Evolutionary conservation across 2,888 invertebrate species (phyloP), one percentile per base, ranked within the genome.

Genomic region (Arctia plantaginis): DNA sequence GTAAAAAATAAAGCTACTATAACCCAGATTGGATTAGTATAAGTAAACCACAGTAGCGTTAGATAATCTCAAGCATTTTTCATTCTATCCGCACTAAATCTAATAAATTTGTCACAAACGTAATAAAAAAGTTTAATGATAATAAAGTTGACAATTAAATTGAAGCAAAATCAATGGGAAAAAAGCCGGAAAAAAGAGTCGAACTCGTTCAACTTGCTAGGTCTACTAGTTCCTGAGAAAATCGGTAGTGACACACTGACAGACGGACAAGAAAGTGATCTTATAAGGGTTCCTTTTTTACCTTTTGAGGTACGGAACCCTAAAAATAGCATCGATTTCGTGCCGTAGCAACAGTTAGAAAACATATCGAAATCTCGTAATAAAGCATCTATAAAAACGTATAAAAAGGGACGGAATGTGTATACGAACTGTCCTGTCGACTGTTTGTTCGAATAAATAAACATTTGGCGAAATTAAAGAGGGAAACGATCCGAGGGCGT

Each of bases 401-500:
- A 80, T 82, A 80, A 77, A 83, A 88, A 89, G 87, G 89, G 89
- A 89, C 85, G 90, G 90, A 91, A 92, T 92, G 90, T 90, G 91
- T 87, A 90, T 91, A 89, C 90, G 90, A 89, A 90, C 90, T 90
- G 89, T 86, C 88, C 89, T 86, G 89, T 88, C 89, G 87, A 84
- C 88, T 90, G 89, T 89, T 90, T 89, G 90, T 88, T 83, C 89
- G 85, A 91, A 93, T 93, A 93, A 93, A 93, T 92, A 93, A 92
- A 93, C 92, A 92, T 91, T 90, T 88, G 88, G 88, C 86, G 88
- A 92, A 94, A 93, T 93, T 93, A 93, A 92, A 92, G 90, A 90
- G 91, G 89, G 89, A 86, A 85, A 78, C 77, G 79, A 85, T 85
- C 82, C 81, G 81, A 74, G 83, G 80, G 85, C 85, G 85, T 82